Conservation (phyloP, 2,113 vertebrate species). For the Ictalurus furcatus region DNA sequence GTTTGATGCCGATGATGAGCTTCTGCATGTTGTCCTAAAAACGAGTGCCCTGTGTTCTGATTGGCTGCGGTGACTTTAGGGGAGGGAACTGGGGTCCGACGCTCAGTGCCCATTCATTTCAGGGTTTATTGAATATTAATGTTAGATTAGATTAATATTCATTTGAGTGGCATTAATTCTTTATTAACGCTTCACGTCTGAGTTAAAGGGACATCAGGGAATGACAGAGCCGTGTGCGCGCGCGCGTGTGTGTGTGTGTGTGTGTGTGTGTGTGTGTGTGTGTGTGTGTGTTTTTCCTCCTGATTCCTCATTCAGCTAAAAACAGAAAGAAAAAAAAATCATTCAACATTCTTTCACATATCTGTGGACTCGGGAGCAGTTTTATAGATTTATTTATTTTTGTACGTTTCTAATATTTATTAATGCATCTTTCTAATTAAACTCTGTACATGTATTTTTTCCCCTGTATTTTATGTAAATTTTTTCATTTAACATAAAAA, state of each 20-base stretch:
- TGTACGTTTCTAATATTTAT: too few species aligned
- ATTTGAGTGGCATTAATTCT: not conserved
- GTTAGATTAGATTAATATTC: not conserved
- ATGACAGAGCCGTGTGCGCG: not conserved
- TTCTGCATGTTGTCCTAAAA: not conserved
- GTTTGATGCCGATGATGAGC: not conserved
- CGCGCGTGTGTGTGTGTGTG: slow-evolving; percentile 3
- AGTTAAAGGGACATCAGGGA: not conserved
- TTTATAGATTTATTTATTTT: too few species aligned
- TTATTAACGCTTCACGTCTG: not conserved
- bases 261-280: slow-evolving; percentile 10
- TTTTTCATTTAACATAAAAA: too few species aligned
- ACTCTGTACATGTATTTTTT: too few species aligned
- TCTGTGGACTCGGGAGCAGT: too few species aligned
- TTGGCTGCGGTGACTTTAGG: not conserved
- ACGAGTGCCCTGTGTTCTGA: not conserved
- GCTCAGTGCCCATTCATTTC: not conserved
- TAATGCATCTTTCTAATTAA: too few species aligned
- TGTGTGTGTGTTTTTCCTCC: not conserved
- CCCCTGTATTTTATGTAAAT: too few species aligned
- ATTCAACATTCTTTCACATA: too few species aligned
- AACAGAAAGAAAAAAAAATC: too few species aligned
- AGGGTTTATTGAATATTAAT: not conserved
- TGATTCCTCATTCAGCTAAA: too few species aligned
- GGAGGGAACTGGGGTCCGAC: not conserved